A percentile compares a stretch with the other conserved stretches of the same genome.
phyloP scores from a whole-genome alignment of 2,113 vertebrate species.

The Prinia subflava region DNA sequence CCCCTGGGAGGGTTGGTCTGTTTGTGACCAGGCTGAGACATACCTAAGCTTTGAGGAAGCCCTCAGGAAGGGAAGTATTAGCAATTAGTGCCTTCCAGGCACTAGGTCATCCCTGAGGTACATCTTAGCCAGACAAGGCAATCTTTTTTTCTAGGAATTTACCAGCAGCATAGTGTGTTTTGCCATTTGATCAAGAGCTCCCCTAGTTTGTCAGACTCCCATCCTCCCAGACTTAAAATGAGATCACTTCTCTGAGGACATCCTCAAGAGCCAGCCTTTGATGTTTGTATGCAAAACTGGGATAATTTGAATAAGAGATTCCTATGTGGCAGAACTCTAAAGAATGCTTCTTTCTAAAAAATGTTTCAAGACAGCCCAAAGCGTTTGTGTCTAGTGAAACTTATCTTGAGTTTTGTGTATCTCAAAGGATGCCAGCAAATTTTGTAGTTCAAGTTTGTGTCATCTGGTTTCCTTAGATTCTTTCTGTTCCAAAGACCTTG shows the following conservation, averaged over 20 bases:
- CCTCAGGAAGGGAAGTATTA: not conserved
- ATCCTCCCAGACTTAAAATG: not conserved
- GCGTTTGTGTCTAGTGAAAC: not conserved
- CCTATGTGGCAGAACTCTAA: not conserved
- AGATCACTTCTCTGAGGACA: constrained; percentile 13
- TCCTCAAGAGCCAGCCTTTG: not conserved
- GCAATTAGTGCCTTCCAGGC: not conserved
- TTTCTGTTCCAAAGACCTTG: not conserved
- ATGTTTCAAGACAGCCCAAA: not conserved
- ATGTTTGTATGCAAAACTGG: not conserved
- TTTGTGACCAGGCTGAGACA: not conserved
- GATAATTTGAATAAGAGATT: not conserved
- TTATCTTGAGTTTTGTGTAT: not conserved
- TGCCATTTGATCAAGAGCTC: not conserved
- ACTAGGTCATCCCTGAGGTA: not conserved
- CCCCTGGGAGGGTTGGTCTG: not conserved
- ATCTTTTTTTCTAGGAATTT: constrained; percentile 15
- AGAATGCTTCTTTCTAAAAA: not conserved
- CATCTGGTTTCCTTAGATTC: not conserved
- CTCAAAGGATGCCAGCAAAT: not conserved
- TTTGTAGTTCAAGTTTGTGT: not conserved
- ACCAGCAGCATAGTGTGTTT: not conserved
- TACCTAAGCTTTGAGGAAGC: not conserved
- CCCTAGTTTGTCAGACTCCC: not conserved
- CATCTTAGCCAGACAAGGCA: not conserved